phyloP scores from a whole-genome alignment of 2,888 invertebrate genomes.

The Caenorhabditis panamensis region DNA sequence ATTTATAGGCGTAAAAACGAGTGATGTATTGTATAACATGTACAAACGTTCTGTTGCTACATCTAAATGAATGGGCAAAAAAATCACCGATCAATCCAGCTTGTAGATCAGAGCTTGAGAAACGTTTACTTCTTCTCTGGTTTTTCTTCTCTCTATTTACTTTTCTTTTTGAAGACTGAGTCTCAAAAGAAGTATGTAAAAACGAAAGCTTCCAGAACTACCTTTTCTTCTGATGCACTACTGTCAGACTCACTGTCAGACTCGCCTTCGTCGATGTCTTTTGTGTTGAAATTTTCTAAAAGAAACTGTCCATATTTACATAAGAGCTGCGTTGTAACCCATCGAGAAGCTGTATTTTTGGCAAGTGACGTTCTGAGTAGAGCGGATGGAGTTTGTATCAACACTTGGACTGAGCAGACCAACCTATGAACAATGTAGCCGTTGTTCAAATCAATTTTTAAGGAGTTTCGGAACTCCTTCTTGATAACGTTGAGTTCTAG shows the following conservation, averaged over 20 bases:
- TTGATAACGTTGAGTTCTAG: too few species aligned
- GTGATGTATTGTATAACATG: too few species aligned
- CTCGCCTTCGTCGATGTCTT: too few species aligned
- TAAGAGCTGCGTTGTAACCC: slow-evolving; percentile 13
- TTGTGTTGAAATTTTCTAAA: too few species aligned
- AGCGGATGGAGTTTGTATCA: slow-evolving; percentile 37
- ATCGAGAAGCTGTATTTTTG: slow-evolving; percentile 58
- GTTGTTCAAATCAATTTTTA: too few species aligned
- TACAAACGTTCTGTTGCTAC: neutral
- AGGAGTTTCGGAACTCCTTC: too few species aligned
- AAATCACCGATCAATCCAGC: neutral
- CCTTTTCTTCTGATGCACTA: slow-evolving; percentile 28
- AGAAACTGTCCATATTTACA: neutral
- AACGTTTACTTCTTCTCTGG: slow-evolving; percentile 25
- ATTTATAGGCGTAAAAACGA: too few species aligned
- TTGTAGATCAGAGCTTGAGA: neutral
- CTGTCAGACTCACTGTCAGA: slow-evolving; percentile 29
- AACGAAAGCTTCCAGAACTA: neutral
- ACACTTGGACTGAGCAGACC: slow-evolving; percentile 40
- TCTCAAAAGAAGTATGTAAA: too few species aligned
- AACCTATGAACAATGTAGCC: slow-evolving; percentile 28
- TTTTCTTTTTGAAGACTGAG: slow-evolving; percentile 16
- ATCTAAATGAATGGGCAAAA: slow-evolving; percentile 10
- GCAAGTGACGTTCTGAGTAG: too few species aligned
- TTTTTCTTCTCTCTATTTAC: slow-evolving; percentile 23